A percentile compares a stretch with the other conserved stretches of the same genome.
Conservation (phyloP, 2,797 vertebrate genomes). For the Poliocrania exsul region DNA sequence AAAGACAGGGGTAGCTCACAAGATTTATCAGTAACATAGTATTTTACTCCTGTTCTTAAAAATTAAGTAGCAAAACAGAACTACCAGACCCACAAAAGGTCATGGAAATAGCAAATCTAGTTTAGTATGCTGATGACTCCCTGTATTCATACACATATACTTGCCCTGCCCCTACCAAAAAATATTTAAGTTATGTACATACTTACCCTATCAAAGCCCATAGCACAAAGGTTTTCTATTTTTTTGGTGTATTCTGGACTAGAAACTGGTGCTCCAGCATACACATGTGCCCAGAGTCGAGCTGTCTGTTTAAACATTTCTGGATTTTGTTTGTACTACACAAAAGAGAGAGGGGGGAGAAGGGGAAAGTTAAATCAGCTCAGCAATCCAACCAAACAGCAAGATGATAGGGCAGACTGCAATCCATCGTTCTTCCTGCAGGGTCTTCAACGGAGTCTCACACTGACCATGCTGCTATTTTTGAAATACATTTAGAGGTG, state of each 20-base stretch:
- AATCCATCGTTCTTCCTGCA: background rate
- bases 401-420: background rate
- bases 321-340: conserved; percentile 96
- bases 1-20: background rate
- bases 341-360: background rate
- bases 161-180: background rate
- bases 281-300: conserved; percentile 95
- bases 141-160: background rate
- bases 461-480: background rate
- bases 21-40: background rate
- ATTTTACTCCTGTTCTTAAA: background rate
- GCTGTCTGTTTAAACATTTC: conserved; percentile 99
- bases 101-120: background rate
- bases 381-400: background rate
- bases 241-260: conserved; percentile 97
- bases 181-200: background rate
- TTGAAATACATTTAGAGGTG: background rate
- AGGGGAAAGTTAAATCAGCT: conserved; percentile 26
- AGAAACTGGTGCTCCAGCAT: conserved; percentile 93
- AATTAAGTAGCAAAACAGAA: background rate
- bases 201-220: conserved; percentile 99
- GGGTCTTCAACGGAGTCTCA: background rate
- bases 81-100: background rate
- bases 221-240: conserved; percentile 99
- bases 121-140: background rate